Base-by-base conservation (phyloP, 2,113 vertebrate genomes). In the Leptobrachium leishanense region DNA sequence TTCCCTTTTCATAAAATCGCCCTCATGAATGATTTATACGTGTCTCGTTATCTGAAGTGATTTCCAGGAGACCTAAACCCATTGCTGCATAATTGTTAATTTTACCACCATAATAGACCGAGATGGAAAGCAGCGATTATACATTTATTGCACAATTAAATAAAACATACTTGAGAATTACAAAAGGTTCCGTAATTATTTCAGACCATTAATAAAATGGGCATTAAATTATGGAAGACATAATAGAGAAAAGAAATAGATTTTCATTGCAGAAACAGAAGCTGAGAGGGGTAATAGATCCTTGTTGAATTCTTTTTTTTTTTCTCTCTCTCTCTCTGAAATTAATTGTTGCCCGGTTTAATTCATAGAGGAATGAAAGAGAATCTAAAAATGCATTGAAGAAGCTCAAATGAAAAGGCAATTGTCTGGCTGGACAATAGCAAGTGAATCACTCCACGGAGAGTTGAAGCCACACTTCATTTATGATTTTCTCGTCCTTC, bases 91-190 rank as follows among this genome's bases (percentile, higher is more conserved):
- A 99, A 99, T 99, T 99, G 98, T 99, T 99, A 98, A 99, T 99
- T 99, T 99, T 99, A 98, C 97, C 95, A 96, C 96, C 95, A 98
- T 99, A 99, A 99, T 99, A 97, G 97, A 95, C 97, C 98, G 95
- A 98, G 98, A 99, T 99, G 96, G 95, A 96, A 95, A 95, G 92
- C 70, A 92, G 93, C 95, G 98, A 99, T 99, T 99, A 99, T 97
- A 96, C 98, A 95, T 98, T 98, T 99, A 99, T 98, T 98, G 96
- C 96, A 99, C 98, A 99, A 99, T 99, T 99, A 99, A 99, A 99
- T 97, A 97, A 98, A 99, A 99, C 98, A 98, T 99, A 99, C 96
- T 99, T 97, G 96, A 98, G 95, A 98, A 98, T 98, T 96, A 99
- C 98, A 99, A 99, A 98, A 95, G 98, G 93, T 96, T 95, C 97